A percentile compares a stretch with the other conserved stretches of the same genome.
These are phyloP conservation scores for Craterocephalus amniculus DNA, from an alignment of 2,797 vertebrate species.

Conservation along the genomic window DNA sequence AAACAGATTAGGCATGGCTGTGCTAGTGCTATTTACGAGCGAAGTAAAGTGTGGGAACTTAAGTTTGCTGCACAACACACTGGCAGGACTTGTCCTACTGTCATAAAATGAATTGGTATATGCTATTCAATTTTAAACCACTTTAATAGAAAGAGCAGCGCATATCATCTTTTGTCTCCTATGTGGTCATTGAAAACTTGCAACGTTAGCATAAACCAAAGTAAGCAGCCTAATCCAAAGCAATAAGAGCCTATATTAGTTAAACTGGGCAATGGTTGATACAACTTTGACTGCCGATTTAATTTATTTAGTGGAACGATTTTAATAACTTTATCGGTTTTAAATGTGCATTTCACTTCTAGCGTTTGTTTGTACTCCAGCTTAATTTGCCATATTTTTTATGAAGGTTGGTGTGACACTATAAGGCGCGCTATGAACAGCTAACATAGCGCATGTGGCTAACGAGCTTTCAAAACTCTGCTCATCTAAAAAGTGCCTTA, in stretches of 20 bases:
- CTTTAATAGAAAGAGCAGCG: neutral
- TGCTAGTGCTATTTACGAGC: constrained; percentile 3
- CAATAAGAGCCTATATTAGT: neutral
- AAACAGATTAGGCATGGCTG: neutral
- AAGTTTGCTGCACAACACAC: neutral
- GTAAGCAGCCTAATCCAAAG: neutral
- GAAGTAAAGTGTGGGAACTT: neutral
- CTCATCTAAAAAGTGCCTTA: neutral
- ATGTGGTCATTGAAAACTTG: neutral
- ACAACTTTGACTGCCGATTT: neutral
- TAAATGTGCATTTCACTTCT: fast-evolving
- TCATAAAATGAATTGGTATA: neutral
- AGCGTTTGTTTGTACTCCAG: fast-evolving
- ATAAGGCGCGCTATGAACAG: constrained; percentile 9
- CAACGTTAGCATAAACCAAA: constrained; percentile 25
- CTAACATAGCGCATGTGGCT: constrained; percentile 8
- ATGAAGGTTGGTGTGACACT: constrained; percentile 3
- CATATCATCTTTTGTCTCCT: neutral
- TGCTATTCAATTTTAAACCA: neutral
- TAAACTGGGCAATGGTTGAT: neutral
- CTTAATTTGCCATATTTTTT: neutral
- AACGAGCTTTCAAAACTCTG: neutral
- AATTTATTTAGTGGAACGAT: fast-evolving
- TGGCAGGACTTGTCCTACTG: neutral
- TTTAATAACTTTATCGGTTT: fast-evolving